Percentiles rank a stretch among this genome's conserved stretches.
These are phyloP conservation scores for Pteronura brasiliensis DNA, from an alignment of 2,113 vertebrate species.

Conservation along the genomic window DNA sequence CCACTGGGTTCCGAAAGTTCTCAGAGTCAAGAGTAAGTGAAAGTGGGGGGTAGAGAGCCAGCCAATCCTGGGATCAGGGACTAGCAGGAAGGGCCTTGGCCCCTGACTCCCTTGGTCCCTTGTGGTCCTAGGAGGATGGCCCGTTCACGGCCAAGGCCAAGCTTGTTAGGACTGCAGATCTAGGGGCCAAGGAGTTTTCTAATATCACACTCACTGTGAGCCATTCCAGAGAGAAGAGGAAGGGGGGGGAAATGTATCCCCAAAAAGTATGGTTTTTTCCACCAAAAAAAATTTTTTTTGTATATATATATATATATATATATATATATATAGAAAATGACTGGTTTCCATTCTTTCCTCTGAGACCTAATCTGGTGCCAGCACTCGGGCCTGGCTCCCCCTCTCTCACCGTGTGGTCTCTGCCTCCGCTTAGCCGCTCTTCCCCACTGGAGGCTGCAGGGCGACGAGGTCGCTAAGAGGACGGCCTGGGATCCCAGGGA, in stretches of 20 bases:
- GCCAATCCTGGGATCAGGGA: slow-evolving; percentile 23
- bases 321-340: background rate
- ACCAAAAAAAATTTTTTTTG: slow-evolving; percentile 33
- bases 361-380: slow-evolving; percentile 77
- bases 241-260: slow-evolving; percentile 33
- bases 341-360: slow-evolving; percentile 76
- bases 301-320: background rate
- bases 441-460: slow-evolving; percentile 74
- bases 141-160: slow-evolving; percentile 65
- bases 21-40: slow-evolving; percentile 68
- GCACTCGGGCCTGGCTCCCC: slow-evolving; percentile 72
- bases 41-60: slow-evolving; percentile 60
- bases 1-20: slow-evolving; percentile 73
- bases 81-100: slow-evolving; percentile 61
- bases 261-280: background rate
- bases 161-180: slow-evolving; percentile 77
- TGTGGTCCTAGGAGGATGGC: slow-evolving; percentile 68
- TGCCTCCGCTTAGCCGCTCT: slow-evolving; percentile 76
- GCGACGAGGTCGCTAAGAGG: slow-evolving; percentile 58
- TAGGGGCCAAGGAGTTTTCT: slow-evolving; percentile 57
- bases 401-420: slow-evolving; percentile 80
- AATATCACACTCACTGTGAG: slow-evolving; percentile 44
- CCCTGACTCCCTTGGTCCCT: slow-evolving; percentile 70
- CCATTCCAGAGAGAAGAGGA: slow-evolving; percentile 51
- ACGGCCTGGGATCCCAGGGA: slow-evolving; percentile 82